Base-by-base conservation (phyloP, 2,888 invertebrate species). In the Acanthopleura granulata region DNA sequence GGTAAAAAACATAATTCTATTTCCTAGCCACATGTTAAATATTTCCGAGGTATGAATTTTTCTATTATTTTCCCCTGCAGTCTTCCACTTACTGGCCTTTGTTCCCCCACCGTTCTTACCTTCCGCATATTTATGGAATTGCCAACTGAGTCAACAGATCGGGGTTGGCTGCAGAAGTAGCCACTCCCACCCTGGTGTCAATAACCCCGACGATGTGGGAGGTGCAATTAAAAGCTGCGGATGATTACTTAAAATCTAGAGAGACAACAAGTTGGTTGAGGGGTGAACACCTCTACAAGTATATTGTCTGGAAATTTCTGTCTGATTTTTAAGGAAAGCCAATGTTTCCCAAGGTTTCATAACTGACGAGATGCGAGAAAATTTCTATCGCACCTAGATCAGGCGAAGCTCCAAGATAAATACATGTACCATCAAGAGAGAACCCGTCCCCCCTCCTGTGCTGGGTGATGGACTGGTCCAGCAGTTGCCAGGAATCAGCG, bases 51-150 rank as follows among this genome's bases (percentile, higher is more conserved):
- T 27, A 66, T 66, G 66, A 66, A 66, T 66, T 66, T 66, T 27
- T 66, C 66, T 66, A 27, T 66, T 66, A 66, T 66, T 66, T 66
- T 66, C 66, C 29, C 66, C 29, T 27, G 66, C 66, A 66, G 29
- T 27, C 29, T 66, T 66, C 66, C 29, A 66, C 66, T 66, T 66
- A 66, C 25, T 66, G 66, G 66, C 66, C 66, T 66, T 66, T 66
- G 66, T 66, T 66, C 66, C 22, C 66, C 16, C 18, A n/a, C 57
- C 57, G 57, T 57, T 12, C 66, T 27, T 16, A 66, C 66, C 66
- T 6, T 27, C 22, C 6, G 29, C 29, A 27, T 66, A 66, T 66
- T 27, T 66, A 66, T 66, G 66, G 66, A 27, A 66, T 66, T 66
- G 29, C 66, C 66, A 66, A 66, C 66, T 66, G 66, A 66, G 14